These are phyloP conservation scores for Ditula angustiorana DNA, from an alignment of 2,888 invertebrate species.

Conservation along the genomic window DNA sequence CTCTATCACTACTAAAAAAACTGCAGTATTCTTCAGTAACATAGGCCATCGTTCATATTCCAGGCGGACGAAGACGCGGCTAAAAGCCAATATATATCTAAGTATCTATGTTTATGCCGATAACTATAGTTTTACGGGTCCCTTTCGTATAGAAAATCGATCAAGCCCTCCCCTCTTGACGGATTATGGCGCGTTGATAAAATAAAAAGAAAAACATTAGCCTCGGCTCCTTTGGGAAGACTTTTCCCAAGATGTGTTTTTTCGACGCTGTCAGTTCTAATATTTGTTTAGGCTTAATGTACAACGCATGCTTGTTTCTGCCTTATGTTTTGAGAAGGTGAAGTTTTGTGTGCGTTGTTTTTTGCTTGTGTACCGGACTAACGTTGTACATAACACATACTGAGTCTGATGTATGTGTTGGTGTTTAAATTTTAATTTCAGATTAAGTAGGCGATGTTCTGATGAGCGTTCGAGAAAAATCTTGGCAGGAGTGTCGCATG, in stretches of 20 bases:
- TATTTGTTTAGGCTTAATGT: slow-evolving; percentile 57
- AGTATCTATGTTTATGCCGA: slow-evolving; percentile 52
- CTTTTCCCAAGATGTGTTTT: slow-evolving; percentile 65
- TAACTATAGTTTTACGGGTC: slow-evolving; percentile 80
- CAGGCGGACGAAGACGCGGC: neutral
- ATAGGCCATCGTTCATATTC: too few species aligned
- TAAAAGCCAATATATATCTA: too few species aligned
- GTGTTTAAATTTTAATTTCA: neutral
- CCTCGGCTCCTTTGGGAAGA: slow-evolving; percentile 66
- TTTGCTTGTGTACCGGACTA: neutral
- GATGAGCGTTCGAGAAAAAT: too few species aligned
- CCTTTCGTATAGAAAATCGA: slow-evolving; percentile 74
- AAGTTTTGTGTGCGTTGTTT: neutral
- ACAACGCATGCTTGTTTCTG: slow-evolving; percentile 38
- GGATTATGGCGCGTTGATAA: slow-evolving; percentile 77
- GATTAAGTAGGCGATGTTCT: neutral
- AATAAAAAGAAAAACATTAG: slow-evolving; percentile 82
- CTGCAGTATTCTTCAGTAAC: too few species aligned
- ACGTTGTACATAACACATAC: too few species aligned
- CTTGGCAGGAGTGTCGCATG: too few species aligned
- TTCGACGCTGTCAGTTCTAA: slow-evolving; percentile 67
- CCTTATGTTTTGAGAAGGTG: slow-evolving; percentile 33
- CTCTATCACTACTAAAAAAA: too few species aligned
- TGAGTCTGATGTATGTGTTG: neutral
- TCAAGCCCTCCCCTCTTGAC: slow-evolving; percentile 68